These are phyloP conservation scores for Myiagra hebetior DNA, from an alignment of 2,113 vertebrate species.

Conservation along the genomic window DNA sequence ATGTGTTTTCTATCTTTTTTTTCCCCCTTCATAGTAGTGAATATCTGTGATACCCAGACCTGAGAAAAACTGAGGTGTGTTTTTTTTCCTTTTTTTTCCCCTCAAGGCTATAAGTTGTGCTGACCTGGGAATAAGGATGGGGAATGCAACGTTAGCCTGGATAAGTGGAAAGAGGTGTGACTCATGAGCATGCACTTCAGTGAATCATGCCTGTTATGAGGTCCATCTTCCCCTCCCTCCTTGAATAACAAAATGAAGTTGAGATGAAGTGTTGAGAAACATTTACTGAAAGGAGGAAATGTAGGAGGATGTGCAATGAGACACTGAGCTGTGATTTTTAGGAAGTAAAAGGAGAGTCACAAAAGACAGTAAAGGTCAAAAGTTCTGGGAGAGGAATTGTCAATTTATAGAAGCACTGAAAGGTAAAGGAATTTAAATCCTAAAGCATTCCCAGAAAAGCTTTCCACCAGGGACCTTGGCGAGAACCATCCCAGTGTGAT, in stretches of 20 bases:
- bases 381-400: not conserved
- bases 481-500: not conserved
- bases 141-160: not conserved
- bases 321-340: not conserved
- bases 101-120: not conserved
- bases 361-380: not conserved
- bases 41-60: not conserved
- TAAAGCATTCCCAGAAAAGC: not conserved
- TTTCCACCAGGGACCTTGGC: not conserved
- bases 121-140: not conserved
- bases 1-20: not conserved
- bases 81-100: not conserved
- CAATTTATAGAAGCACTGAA: not conserved
- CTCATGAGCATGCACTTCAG: not conserved
- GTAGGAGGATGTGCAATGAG: not conserved
- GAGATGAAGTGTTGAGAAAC: not conserved
- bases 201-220: not conserved
- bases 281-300: not conserved
- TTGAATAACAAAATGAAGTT: not conserved
- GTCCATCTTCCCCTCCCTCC: not conserved
- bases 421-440: not conserved
- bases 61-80: not conserved
- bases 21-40: not conserved
- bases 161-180: not conserved
- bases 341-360: not conserved